These are phyloP conservation scores for Penaeus chinensis DNA, from an alignment of 1,140 invertebrate species.

Conservation along the genomic window DNA sequence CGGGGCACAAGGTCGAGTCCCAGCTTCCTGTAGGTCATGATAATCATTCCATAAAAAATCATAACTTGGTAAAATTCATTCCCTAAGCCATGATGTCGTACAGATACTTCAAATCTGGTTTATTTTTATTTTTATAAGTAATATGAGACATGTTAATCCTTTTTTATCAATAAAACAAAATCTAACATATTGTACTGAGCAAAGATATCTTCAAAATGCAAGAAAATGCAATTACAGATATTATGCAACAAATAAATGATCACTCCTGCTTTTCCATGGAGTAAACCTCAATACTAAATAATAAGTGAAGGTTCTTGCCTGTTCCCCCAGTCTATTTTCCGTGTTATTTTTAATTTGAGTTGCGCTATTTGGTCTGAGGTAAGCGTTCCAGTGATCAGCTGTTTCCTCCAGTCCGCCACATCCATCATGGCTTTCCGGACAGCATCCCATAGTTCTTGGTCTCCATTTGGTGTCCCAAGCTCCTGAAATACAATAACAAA, in stretches of 20 bases:
- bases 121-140: too few relatives aligned
- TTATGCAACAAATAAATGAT: too few relatives aligned
- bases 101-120: too few relatives aligned
- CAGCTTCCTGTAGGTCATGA: conserved; percentile 80
- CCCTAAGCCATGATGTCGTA: too few relatives aligned
- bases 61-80: too few relatives aligned
- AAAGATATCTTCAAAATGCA: too few relatives aligned
- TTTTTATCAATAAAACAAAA: too few relatives aligned
- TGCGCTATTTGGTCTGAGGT: conserved; percentile 90
- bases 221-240: neutral
- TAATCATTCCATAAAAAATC: neutral
- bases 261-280: too few relatives aligned
- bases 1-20: conserved; percentile 91
- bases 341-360: conserved; percentile 85
- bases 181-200: too few relatives aligned
- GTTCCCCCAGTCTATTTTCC: conserved; percentile 95
- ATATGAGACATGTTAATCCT: too few relatives aligned
- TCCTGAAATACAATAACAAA: conserved; percentile 27
- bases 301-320: conserved; percentile 69
- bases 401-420: conserved; percentile 83
- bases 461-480: conserved; percentile 52
- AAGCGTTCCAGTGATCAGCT: conserved; percentile 85
- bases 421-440: conserved; percentile 91
- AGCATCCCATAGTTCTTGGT: conserved; percentile 74
- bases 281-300: too few relatives aligned